phyloP scores from a whole-genome alignment of 1,140 invertebrate genomes.

The Pogonognathellus flavescens region DNA sequence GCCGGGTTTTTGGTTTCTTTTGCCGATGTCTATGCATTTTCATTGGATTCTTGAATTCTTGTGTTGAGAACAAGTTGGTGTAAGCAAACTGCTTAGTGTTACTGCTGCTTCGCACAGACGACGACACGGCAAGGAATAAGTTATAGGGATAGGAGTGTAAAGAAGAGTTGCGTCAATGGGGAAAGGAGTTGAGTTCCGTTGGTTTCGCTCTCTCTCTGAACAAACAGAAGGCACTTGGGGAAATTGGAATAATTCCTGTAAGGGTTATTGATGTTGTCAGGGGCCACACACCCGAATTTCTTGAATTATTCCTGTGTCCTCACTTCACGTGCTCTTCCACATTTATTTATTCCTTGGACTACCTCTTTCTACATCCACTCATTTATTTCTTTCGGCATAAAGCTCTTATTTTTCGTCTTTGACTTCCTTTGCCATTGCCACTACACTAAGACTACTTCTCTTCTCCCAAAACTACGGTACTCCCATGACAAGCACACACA shows the following conservation, averaged over 20 bases:
- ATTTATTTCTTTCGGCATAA: constrained; percentile 45
- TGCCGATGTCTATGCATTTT: too few species aligned
- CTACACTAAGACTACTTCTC: not conserved
- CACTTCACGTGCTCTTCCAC: constrained; percentile 27
- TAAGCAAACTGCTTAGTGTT: not conserved
- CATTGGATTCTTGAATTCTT: too few species aligned
- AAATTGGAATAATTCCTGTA: constrained; percentile 64
- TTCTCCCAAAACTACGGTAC: not conserved
- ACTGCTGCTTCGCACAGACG: not conserved
- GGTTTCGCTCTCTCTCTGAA: constrained; percentile 29
- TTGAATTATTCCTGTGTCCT: constrained; percentile 51
- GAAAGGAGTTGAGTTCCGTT: constrained; percentile 25
- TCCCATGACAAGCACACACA: constrained; percentile 13
- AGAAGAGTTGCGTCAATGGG: constrained; percentile 51
- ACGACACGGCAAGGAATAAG: not conserved
- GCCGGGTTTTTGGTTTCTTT: too few species aligned
- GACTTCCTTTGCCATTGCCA: not conserved
- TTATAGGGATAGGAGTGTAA: not conserved
- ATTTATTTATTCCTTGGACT: constrained; percentile 35
- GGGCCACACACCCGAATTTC: constrained; percentile 43
- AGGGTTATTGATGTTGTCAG: constrained; percentile 59
- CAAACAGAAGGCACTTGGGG: constrained; percentile 59
- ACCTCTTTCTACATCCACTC: constrained; percentile 26
- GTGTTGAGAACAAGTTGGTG: not conserved
- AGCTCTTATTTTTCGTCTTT: constrained; percentile 36